Evolutionary conservation across 23 tunicate genomes (phyloP), one percentile per base, ranked within the genome.

Genomic region (Trididemnum miniatum): DNA sequence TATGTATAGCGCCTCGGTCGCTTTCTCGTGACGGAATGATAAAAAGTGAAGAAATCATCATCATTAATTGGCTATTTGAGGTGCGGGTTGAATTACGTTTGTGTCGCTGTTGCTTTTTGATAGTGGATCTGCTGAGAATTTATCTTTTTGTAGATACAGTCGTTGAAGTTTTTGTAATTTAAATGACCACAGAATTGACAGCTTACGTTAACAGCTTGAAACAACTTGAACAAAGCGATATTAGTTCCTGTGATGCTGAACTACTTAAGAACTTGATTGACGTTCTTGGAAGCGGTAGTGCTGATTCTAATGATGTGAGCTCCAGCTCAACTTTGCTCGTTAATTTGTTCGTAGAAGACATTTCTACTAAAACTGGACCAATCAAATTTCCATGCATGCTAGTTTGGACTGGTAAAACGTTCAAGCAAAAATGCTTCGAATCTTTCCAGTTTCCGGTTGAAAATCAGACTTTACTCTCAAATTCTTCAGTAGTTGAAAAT

Each of bases 331-430:
- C 3, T 5, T 37, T 73, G 7, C 15, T 73, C 15, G 25, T 73
- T 18, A 39, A 73, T 25, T 9, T 73, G 15, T 73, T 15, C 38
- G 59, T 73, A 3, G 79, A 73, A 73, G 59, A 73, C 59, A 2
- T 73, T 9, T 3, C 4, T 20, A 59, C 37, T 30, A 73, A 40
- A 27, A 20, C 9, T 12, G 79, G 79, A 1, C 79, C 79, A n/a
- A 20, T 73, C 29, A 73, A 73, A 73, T 5, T 73, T 2, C 79
- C 79, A 2, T 73, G 79, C 31, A 27, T 73, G 28, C 59, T 59
- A 20, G 15, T 3, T 2, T 73, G 79, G 79, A 38, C 59, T 37
- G 79, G 79, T 3, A 73, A 40, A 73, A 25, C 28, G 22, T 38
- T 23, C 57, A 73, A 73, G 29, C 35, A 73, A 73, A 73, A 73